Evolutionary conservation across 2,888 invertebrate species (phyloP).

Genomic region (Scotopteryx bipunctaria): DNA sequence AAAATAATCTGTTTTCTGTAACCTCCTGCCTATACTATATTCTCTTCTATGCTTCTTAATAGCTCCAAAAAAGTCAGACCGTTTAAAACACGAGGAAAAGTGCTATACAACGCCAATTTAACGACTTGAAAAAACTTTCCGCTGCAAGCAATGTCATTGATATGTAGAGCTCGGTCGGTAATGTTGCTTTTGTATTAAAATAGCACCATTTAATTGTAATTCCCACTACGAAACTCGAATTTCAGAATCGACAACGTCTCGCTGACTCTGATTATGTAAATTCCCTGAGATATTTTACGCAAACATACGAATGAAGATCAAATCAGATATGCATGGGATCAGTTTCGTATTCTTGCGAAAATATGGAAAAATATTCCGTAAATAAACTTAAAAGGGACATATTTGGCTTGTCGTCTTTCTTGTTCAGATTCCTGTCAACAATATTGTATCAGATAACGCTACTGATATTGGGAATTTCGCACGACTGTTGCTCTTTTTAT

Average conservation of each 20-base stretch:
- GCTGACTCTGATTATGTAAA: slow-evolving; percentile 76
- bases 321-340: slow-evolving; percentile 78
- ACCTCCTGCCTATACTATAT: too few species aligned
- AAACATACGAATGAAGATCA: slow-evolving; percentile 74
- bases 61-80: too few species aligned
- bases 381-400: slow-evolving; percentile 57
- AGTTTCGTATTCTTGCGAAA: slow-evolving; percentile 66
- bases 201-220: slow-evolving; percentile 23
- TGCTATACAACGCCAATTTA: not conserved
- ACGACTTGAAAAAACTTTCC: not conserved
- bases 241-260: slow-evolving; percentile 58
- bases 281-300: slow-evolving; percentile 72
- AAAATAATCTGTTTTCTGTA: too few species aligned
- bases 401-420: slow-evolving; percentile 38
- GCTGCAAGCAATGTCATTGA: not conserved
- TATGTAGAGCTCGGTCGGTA: not conserved
- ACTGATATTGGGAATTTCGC: slow-evolving; percentile 26
- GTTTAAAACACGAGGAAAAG: too few species aligned
- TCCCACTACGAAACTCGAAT: slow-evolving; percentile 57
- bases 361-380: slow-evolving; percentile 63
- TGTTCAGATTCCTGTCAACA: slow-evolving; percentile 30
- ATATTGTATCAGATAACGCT: slow-evolving; percentile 26
- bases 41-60: too few species aligned
- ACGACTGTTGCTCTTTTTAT: slow-evolving; percentile 18
- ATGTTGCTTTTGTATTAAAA: slow-evolving; percentile 5